These are phyloP conservation scores for Ictalurus punctatus DNA, from an alignment of 2,113 vertebrate genomes.

Conservation along the genomic window DNA sequence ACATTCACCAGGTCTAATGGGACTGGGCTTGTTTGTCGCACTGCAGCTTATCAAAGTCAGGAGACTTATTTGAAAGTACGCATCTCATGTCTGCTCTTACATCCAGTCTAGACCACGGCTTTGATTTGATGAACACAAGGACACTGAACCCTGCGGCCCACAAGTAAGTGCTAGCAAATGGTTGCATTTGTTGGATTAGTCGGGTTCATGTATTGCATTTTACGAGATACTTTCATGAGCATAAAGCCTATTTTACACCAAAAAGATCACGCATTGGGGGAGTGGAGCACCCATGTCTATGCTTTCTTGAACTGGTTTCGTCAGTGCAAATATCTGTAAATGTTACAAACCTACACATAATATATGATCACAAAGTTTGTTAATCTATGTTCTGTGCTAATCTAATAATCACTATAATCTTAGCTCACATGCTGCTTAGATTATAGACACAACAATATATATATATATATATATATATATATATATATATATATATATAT, in stretches of 20 bases:
- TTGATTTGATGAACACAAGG: slow-evolving; percentile 18
- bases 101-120: background rate
- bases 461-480: too few species aligned
- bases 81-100: background rate
- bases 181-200: background rate
- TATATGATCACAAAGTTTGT: background rate
- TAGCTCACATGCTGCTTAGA: background rate
- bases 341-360: background rate
- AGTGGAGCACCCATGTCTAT: background rate
- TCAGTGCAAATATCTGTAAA: background rate
- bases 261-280: background rate
- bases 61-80: background rate
- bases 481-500: too few species aligned
- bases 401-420: too few species aligned
- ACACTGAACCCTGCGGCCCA: background rate
- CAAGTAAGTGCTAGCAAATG: slow-evolving; percentile 8
- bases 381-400: too few species aligned
- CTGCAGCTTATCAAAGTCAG: slow-evolving; percentile 25
- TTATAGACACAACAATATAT: background rate
- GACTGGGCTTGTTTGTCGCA: slow-evolving; percentile 14
- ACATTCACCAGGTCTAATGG: background rate
- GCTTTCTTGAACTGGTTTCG: background rate
- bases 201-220: background rate
- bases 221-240: background rate
- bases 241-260: background rate